phyloP scores from a whole-genome alignment of 35 echinoderm and acorn worm genomes.

The Lytechinus pictus region DNA sequence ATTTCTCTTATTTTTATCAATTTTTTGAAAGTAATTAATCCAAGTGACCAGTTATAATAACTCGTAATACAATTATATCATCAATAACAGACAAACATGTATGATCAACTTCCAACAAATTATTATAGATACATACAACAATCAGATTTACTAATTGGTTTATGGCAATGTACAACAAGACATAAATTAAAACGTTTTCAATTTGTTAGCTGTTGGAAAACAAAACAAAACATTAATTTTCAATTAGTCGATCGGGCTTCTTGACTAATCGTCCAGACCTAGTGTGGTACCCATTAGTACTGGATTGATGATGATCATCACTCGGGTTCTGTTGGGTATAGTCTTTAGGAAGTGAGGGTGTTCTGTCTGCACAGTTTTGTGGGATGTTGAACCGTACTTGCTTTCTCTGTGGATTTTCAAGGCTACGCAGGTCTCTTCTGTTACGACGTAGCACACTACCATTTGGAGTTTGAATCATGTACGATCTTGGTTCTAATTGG shows the following conservation, averaged over 20 bases:
- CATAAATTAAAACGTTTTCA: no score
- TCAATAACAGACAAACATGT: no score
- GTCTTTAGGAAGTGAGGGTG: background rate
- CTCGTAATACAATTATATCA: no score
- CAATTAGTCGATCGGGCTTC: background rate
- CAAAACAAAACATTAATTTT: background rate
- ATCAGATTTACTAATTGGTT: no score
- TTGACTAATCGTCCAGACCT: background rate
- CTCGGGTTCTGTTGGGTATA: background rate
- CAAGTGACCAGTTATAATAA: no score
- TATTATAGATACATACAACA: no score
- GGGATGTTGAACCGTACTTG: background rate
- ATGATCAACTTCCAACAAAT: no score
- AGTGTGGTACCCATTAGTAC: background rate
- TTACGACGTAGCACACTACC: conserved; percentile 60
- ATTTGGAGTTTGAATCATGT: conserved; percentile 35
- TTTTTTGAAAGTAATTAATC: no score
- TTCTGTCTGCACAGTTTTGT: background rate
- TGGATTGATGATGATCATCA: background rate
- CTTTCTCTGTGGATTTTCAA: background rate
- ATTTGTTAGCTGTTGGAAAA: no score
- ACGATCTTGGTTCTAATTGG: conserved; percentile 61
- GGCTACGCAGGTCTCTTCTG: conserved; percentile 46
- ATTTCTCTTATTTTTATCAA: no score
- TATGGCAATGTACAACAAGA: no score